These are phyloP conservation scores for Lacerta bilineata DNA, from an alignment of 2,797 vertebrate species.

Conservation along the genomic window DNA sequence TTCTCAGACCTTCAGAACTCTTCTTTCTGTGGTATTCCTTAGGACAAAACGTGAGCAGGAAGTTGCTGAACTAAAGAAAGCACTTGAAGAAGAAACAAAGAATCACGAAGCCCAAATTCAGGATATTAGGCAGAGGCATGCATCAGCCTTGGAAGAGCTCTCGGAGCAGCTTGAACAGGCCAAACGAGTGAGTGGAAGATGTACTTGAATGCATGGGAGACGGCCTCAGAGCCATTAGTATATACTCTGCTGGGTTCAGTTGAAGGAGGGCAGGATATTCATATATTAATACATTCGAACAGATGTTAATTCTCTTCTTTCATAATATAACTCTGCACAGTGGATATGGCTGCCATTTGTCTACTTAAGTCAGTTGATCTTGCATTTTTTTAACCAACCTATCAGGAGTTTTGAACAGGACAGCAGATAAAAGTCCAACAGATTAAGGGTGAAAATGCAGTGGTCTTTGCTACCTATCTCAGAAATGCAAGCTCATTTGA, in stretches of 20 bases:
- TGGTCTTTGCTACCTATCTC: neutral
- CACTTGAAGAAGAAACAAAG: slow-evolving; percentile 94
- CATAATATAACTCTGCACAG: neutral
- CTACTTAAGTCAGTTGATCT: neutral
- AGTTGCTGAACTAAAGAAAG: slow-evolving; percentile 96
- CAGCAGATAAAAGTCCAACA: neutral
- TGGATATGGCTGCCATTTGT: neutral
- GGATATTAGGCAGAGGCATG: slow-evolving; percentile 94
- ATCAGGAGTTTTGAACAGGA: neutral
- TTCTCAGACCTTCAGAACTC: neutral
- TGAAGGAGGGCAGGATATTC: neutral
- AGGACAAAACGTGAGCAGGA: slow-evolving; percentile 97
- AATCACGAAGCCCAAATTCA: slow-evolving; percentile 96
- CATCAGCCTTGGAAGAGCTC: slow-evolving; percentile 90
- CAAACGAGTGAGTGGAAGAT: slow-evolving; percentile 86
- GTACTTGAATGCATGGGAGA: neutral
- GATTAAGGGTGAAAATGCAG: neutral
- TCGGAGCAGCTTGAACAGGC: slow-evolving; percentile 97
- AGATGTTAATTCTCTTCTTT: neutral
- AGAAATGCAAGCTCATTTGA: neutral
- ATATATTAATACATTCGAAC: neutral
- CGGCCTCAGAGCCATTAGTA: neutral
- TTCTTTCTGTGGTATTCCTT: slow-evolving; percentile 12
- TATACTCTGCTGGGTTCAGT: neutral
- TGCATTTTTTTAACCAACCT: neutral